Conservation (phyloP, 2,113 vertebrate genomes). For the Orycteropus afer region DNA sequence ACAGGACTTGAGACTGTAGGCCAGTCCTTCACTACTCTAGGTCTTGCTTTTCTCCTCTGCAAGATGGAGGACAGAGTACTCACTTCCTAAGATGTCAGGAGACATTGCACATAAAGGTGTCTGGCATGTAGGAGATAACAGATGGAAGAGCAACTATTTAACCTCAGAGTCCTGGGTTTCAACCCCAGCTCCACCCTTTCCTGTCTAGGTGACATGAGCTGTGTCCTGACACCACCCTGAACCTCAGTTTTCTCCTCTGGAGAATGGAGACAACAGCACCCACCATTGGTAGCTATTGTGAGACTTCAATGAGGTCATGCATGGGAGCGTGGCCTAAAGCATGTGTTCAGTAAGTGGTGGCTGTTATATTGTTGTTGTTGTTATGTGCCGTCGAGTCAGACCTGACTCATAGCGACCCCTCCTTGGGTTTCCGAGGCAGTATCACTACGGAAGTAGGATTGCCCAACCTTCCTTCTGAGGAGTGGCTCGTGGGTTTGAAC, state of each 20-base stretch:
- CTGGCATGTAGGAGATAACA: neutral
- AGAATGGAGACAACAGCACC: neutral
- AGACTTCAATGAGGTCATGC: neutral
- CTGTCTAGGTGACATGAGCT: neutral
- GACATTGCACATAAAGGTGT: fast-evolving
- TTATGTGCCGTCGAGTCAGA: no score
- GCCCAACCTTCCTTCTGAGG: no score
- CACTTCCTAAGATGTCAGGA: neutral
- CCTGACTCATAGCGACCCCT: no score
- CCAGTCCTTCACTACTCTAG: neutral
- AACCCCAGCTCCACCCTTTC: neutral
- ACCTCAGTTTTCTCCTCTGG: neutral
- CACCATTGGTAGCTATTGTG: neutral
- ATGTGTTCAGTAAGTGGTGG: neutral
- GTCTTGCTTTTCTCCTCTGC: neutral
- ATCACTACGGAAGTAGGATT: no score
- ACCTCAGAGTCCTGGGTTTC: neutral
- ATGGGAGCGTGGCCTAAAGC: neutral
- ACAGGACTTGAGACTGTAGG: neutral
- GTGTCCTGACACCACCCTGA: no score
- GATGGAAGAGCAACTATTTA: fast-evolving
- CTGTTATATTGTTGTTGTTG: no score
- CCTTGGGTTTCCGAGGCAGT: no score
- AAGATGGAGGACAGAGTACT: neutral
- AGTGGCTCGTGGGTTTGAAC: no score